A percentile compares a stretch with the other conserved stretches of the same genome.
Evolutionary conservation across 2,113 vertebrate species (phyloP).

Genomic region (Daubentonia madagascariensis): DNA sequence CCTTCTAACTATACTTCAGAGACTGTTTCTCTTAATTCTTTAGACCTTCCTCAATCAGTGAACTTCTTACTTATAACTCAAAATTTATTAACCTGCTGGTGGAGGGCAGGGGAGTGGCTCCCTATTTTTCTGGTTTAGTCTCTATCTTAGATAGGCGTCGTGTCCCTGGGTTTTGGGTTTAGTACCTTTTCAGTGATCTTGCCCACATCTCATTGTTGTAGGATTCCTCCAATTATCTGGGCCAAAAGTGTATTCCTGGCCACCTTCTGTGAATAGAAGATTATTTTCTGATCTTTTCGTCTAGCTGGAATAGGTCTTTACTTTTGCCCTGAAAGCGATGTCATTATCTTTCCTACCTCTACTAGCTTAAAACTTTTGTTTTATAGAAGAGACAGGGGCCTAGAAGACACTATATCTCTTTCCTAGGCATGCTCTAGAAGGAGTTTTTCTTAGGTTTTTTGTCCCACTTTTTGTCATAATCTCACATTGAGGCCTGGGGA

Average conservation of each 20-base stretch:
- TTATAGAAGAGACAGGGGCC: neutral
- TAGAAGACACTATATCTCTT: neutral
- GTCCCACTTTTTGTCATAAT: neutral
- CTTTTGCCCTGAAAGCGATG: too few relatives aligned
- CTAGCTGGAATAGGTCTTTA: neutral
- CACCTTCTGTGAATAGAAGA: neutral
- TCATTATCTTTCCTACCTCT: neutral
- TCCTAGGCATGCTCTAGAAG: neutral
- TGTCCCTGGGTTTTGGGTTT: neutral
- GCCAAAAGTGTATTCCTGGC: neutral
- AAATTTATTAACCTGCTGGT: neutral
- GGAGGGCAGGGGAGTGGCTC: too few relatives aligned
- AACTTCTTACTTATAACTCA: neutral
- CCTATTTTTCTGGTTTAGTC: neutral
- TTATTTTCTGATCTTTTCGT: neutral
- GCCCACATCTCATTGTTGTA: neutral
- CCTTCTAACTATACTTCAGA: neutral
- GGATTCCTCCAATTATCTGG: neutral
- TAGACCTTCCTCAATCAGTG: neutral
- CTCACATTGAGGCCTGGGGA: neutral
- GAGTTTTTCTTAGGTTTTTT: neutral
- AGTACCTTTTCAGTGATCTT: neutral
- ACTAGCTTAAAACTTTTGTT: neutral
- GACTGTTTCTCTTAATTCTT: neutral
- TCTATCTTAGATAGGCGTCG: neutral